phyloP scores from a whole-genome alignment of 2,113 vertebrate genomes.

The Atractosteus spatula region DNA sequence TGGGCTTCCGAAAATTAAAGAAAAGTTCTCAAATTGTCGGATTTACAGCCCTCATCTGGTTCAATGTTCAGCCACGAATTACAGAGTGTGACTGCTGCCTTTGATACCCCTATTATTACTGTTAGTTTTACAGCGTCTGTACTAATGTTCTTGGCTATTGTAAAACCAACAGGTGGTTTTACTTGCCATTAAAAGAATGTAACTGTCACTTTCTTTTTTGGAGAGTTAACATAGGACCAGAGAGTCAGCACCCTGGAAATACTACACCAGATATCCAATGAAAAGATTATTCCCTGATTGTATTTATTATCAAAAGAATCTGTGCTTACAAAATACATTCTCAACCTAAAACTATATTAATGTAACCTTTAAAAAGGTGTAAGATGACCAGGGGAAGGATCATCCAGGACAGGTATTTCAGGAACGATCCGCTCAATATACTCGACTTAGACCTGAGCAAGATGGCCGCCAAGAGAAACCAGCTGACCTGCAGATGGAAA shows the following conservation, averaged over 20 bases:
- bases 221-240: conserved; percentile 5
- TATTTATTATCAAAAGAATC: conserved; percentile 14
- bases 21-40: conserved; percentile 8
- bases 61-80: neutral
- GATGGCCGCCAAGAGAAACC: no score
- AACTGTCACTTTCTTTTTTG: conserved; percentile 4
- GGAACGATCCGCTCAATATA: no score
- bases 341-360: neutral
- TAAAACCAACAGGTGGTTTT: conserved; percentile 21
- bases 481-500: no score
- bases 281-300: conserved; percentile 26
- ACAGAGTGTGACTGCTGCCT: conserved; percentile 2
- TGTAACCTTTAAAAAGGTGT: conserved; percentile 4
- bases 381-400: no score
- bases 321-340: neutral
- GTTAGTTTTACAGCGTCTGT: neutral
- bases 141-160: conserved; percentile 1
- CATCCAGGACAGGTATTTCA: no score
- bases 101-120: neutral
- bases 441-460: no score
- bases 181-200: conserved; percentile 16
- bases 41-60: conserved; percentile 12
- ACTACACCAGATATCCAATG: conserved; percentile 17
- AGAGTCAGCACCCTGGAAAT: conserved; percentile 25
- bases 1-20: conserved; percentile 1